Conservation (phyloP, 2,888 invertebrate species). For the Platypus cylindrus region DNA sequence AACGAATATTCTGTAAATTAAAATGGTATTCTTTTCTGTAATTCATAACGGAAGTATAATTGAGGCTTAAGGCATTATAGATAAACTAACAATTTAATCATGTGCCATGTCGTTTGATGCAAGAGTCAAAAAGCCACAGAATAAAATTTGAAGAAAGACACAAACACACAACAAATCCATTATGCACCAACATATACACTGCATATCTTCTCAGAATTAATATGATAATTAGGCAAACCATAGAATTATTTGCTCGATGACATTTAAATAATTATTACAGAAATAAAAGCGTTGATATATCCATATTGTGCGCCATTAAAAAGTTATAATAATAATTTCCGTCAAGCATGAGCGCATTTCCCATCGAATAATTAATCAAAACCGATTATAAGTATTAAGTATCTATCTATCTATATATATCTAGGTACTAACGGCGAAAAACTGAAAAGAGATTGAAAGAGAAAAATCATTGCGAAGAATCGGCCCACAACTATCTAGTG, state of each 20-base stretch:
- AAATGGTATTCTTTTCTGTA: too few species aligned
- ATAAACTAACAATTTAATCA: too few species aligned
- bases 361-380: slow-evolving; percentile 23
- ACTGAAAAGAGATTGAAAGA: slow-evolving; percentile 13
- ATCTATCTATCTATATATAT: too few species aligned
- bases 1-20: too few species aligned
- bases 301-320: slow-evolving; percentile 11
- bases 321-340: slow-evolving; percentile 15
- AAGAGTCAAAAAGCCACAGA: too few species aligned
- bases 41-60: background rate
- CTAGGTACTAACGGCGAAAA: background rate
- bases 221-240: slow-evolving; percentile 5
- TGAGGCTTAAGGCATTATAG: too few species aligned
- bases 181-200: too few species aligned
- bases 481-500: slow-evolving; percentile 19
- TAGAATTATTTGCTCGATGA: slow-evolving; percentile 5
- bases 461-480: slow-evolving; percentile 15
- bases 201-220: slow-evolving; percentile 1
- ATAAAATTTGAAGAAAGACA: too few species aligned
- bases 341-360: slow-evolving; percentile 21
- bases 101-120: too few species aligned
- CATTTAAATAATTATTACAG: slow-evolving; percentile 11
- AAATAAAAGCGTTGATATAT: slow-evolving; percentile 9
- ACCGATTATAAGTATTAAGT: slow-evolving; percentile 16
- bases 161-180: too few species aligned